Evolutionary conservation across 2,888 invertebrate species (phyloP), one percentile per base, ranked within the genome.

Genomic region (Ditula angustiorana): DNA sequence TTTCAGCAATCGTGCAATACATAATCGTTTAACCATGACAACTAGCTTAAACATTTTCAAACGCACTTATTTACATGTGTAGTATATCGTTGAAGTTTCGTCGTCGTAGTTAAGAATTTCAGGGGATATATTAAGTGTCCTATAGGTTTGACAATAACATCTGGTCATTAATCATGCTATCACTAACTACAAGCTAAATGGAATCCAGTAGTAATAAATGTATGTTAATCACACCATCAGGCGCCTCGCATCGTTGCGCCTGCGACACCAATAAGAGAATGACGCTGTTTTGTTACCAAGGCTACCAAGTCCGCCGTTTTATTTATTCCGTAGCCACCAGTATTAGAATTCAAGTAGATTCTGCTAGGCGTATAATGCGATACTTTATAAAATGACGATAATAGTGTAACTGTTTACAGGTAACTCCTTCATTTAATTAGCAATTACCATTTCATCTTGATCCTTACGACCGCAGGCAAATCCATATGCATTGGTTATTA

Each of bases 151-250:
- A 26, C 26, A 41, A 1, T 19, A 19, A 10, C 16, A 19, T 41
- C 19, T 41, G 2, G 3, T 3, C 10, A 41, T 41, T 1, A 4
- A 19, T 19, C 16, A 8, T 19, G 19, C 35, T 10, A 4, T 0
- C 8, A 23, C 13, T 35, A 35, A 35, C 16, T 21, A 37, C 33
- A 21, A 44, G 26, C 11, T 52, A 26, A 8, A 58, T 53, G 23
- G 10, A 33, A 26, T 53, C 58, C 53, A 53, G 26, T 52, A 56
- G 30, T 11, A 64, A 53, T 59, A 64, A 64, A 64, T 64, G 53
- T 53, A 64, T 64, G 64, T 59, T 64, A 74, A 84, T 84, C 83
- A 83, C 85, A 81, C 82, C 81, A 81, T 82, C 81, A 83, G 41
- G 79, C 78, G 73, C 73, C 78, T 78, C 68, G 58, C 84, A 76